Conservation (phyloP, 2,113 vertebrate species). For the Ageneiosus marmoratus region DNA sequence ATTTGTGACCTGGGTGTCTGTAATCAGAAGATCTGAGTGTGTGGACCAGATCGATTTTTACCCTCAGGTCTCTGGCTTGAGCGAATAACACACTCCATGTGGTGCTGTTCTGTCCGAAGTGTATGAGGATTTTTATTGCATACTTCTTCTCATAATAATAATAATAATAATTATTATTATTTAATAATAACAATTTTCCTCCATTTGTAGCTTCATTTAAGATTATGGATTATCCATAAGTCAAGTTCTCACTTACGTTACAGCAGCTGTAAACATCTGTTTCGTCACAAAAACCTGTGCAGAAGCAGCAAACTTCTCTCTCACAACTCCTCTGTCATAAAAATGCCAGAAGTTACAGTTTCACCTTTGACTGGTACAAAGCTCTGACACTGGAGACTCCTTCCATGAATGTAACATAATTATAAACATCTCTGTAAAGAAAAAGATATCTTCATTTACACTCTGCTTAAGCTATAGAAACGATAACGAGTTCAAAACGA, state of each 20-base stretch:
- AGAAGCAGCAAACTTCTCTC: not conserved
- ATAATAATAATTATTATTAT: not conserved
- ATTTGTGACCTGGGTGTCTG: conserved; percentile 17
- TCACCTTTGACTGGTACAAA: too few relatives aligned
- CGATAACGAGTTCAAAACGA: not conserved
- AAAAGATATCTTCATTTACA: not conserved
- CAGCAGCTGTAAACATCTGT: not conserved
- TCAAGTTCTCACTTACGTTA: not conserved
- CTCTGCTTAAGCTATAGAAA: not conserved
- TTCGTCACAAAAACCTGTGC: not conserved
- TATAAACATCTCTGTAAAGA: not conserved
- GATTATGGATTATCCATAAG: too few relatives aligned
- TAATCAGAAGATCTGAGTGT: conserved; percentile 11
- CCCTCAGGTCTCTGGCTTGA: not conserved
- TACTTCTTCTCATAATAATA: not conserved
- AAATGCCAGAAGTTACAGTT: not conserved
- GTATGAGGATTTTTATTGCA: not conserved
- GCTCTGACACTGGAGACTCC: not conserved
- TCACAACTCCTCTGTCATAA: not conserved
- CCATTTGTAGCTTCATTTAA: not conserved
- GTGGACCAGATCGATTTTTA: not conserved
- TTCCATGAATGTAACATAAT: not conserved
- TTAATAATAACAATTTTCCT: not conserved
- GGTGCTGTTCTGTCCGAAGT: not conserved
- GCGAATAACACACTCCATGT: not conserved